Conservation (phyloP, 2,113 vertebrate species). For the Galeopterus variegatus region DNA sequence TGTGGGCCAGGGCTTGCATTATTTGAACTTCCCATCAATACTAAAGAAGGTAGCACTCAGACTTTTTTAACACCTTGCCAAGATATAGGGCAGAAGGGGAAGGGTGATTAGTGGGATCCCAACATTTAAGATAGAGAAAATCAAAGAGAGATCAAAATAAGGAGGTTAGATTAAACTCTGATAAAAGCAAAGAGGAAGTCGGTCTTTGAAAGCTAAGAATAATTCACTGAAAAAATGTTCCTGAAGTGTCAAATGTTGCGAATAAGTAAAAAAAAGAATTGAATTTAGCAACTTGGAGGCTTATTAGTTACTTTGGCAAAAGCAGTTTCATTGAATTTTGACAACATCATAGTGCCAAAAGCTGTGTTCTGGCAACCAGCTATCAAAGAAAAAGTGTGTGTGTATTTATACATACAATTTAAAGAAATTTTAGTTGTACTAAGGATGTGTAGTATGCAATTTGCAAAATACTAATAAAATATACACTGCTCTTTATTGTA, state of each 20-base stretch:
- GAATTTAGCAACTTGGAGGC: neutral
- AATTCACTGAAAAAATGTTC: neutral
- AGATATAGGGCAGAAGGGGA: neutral
- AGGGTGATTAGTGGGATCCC: neutral
- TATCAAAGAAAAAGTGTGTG: neutral
- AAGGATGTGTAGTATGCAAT: neutral
- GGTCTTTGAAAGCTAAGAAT: slow-evolving; percentile 15
- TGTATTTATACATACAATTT: neutral
- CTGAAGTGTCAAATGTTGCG: slow-evolving; percentile 3
- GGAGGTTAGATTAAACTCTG: neutral
- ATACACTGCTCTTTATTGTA: neutral
- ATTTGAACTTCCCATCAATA: neutral
- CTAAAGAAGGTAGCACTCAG: neutral
- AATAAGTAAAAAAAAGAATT: slow-evolving; percentile 34
- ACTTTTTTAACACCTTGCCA: neutral
- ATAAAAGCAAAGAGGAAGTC: neutral
- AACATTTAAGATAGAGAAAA: neutral
- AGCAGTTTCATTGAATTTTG: slow-evolving; percentile 37
- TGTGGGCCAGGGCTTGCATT: neutral
- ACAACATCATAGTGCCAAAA: neutral
- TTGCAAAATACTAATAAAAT: slow-evolving; percentile 17
- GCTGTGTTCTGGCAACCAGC: neutral
- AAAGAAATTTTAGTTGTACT: neutral
- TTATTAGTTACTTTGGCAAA: neutral
- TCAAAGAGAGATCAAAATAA: slow-evolving; percentile 39